Conservation (phyloP, 2,888 invertebrate genomes). For the Agriotes lineatus region DNA sequence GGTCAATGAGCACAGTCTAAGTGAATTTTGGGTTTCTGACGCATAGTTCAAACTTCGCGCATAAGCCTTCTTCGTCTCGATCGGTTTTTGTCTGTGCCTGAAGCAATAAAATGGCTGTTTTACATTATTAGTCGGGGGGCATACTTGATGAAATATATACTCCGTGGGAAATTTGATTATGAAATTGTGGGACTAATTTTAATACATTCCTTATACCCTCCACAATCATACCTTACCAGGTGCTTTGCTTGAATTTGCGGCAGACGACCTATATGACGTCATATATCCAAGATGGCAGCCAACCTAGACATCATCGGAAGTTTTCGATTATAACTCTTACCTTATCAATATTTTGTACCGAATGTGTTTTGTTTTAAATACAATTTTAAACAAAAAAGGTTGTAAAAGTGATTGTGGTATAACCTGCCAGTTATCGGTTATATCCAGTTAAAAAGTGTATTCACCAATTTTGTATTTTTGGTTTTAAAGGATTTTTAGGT, state of each 20-base stretch:
- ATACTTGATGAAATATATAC: conserved; percentile 1
- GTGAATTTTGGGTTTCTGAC: no score
- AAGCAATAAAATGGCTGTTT: no score
- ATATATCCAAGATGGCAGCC: not conserved
- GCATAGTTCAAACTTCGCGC: no score
- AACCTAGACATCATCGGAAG: not conserved
- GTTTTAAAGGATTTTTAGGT: not conserved
- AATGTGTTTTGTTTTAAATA: not conserved
- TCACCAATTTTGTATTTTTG: not conserved
- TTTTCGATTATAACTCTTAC: not conserved
- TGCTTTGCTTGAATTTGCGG: conserved; percentile 1
- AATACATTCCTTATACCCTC: not conserved
- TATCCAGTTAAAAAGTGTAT: not conserved
- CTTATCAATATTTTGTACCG: not conserved
- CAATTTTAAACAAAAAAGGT: conserved; percentile 6
- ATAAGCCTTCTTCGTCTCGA: no score
- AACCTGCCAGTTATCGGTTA: conserved; percentile 1
- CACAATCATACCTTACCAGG: not conserved
- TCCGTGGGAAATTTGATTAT: not conserved
- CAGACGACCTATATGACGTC: conserved; percentile 1
- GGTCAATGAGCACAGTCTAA: no score
- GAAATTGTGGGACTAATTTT: not conserved
- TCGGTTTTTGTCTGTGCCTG: no score
- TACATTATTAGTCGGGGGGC: no score
- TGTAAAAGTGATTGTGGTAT: not conserved